Base-by-base conservation (phyloP, 1,140 invertebrate genomes). In the Pseudomyrmex pallidus region DNA sequence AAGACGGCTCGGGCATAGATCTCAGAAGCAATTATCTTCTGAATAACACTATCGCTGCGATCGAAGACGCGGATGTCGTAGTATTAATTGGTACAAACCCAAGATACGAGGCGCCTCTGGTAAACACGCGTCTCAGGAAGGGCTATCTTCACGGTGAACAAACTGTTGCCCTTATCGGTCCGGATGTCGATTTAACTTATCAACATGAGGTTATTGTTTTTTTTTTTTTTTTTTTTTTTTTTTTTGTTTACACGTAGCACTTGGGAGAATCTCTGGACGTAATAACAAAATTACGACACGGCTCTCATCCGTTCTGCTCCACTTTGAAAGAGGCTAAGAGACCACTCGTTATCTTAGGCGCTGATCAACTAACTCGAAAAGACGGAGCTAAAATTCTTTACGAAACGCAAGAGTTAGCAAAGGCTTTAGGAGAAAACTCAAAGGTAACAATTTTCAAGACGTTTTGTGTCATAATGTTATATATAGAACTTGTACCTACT, bases 81-180 rank as follows among this genome's bases (percentile, higher is more conserved):
- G 93, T 99, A 2, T 94, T 99, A 2, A 96, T 99, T 89, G 99
- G 99, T 83, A 99, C 98, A 4, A 99, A 99, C 95, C 98, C 99
- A 0, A 96, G 99, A 77, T 99, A 98, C 92, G 99, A 99, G 95
- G 99, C 99, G n/a, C 98, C 99, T 8, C 93, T 99, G 8, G 95
- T 99, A 15, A 99, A 99, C 95, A 97, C 99, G 0, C 96, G 99
- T 87, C 96, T 99, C 82, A 96, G 99, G 50, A 99, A 99, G 95
- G 96, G 97, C 66, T 99, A 97, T 94, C 94, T 98, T 9, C 97
- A 98, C 91, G 97, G 97, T 92, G 98, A 98, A 92, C 95, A 80
- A 95, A 98, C 89, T 80, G 91, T 98, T 46, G 98, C 96, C 1
- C 92, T 98, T 10, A 96, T 99, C 91, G 99, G 99, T 56, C 97